Base-by-base conservation (phyloP, 2,113 vertebrate species). In the Etia nguti region DNA sequence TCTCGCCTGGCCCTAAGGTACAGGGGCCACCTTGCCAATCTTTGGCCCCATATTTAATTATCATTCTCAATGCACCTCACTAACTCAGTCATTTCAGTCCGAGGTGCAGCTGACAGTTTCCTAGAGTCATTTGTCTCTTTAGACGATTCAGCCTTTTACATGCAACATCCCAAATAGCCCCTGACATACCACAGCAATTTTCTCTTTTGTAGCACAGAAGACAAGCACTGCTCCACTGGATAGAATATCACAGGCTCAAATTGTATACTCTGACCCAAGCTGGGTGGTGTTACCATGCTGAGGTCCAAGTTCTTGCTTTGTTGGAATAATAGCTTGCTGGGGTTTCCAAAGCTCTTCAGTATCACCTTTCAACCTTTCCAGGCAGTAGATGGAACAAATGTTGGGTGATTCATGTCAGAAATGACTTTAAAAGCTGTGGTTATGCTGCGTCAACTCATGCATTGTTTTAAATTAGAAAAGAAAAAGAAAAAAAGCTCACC, bases 31-130 rank as follows among this genome's bases (percentile, higher is more conserved):
- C 92, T 86, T 93, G 81, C 84, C 84, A 88, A 89, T 93, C 62
- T 87, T 88, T 88, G 90, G 88, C 88, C 86, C 84, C 90, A 93
- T 94, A 94, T 96, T 94, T 92, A 93, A 96, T 96, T 95, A 94
- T 92, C 88, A 91, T 93, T 88, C 90, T 85, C 91, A 92, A 38
- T 94, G 84, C 89, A 88, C 83, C 89, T 89, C 89, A 86, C 75
- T 94, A 89, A 92, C 81, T 94, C 85, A 83, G 87, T 88, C 87
- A 86, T 92, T 93, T 89, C 70, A 92, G 84, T 90, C 60, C 84
- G 86, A 83, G 80, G 57, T 83, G 83, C 86, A 86, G 90, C 82
- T 86, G 90, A 92, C 92, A 90, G 90, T 86, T 92, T 93, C 82
- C 81, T 57, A 80, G 26, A 89, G 46, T 87, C 68, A 81, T 88